Evolutionary conservation across 1,140 invertebrate genomes (phyloP).

Genomic region (Agrypnia vestita): DNA sequence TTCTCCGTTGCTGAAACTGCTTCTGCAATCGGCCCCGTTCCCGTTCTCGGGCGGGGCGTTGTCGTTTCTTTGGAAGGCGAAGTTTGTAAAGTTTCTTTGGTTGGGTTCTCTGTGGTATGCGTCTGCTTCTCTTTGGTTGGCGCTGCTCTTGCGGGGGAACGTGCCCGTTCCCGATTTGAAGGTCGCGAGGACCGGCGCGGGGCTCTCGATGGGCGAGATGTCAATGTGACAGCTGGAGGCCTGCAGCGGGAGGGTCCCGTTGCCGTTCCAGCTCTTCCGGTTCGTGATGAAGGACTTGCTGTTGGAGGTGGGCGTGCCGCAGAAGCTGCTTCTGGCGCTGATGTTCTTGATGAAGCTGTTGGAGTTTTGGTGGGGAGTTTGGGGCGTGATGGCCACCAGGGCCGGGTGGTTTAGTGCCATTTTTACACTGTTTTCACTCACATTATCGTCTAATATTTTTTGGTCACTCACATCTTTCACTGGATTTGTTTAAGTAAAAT

Average conservation of each 20-base stretch:
- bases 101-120: slow-evolving; percentile 7
- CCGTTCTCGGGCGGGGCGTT: not conserved
- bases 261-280: slow-evolving; percentile 73
- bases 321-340: slow-evolving; percentile 71
- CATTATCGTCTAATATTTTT: too few relatives aligned
- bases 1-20: slow-evolving; percentile 58
- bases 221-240: slow-evolving; percentile 62
- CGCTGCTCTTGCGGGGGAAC: slow-evolving; percentile 40
- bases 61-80: slow-evolving; percentile 14
- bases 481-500: too few relatives aligned
- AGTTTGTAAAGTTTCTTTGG: slow-evolving; percentile 39
- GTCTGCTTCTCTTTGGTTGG: slow-evolving; percentile 49
- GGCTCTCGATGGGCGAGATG: slow-evolving; percentile 39
- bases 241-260: slow-evolving; percentile 70
- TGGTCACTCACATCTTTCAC: too few relatives aligned
- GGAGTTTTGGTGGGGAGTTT: slow-evolving; percentile 70
- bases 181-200: slow-evolving; percentile 66
- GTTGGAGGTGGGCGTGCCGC: slow-evolving; percentile 67
- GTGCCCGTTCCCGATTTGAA: slow-evolving; percentile 68
- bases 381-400: slow-evolving; percentile 72
- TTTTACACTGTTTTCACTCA: slow-evolving; percentile 55
- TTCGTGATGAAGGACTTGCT: slow-evolving; percentile 71
- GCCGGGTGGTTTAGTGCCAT: slow-evolving; percentile 71
- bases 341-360: slow-evolving; percentile 72
- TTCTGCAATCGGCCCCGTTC: not conserved